Evolutionary conservation across 2,888 invertebrate genomes (phyloP), one percentile per base, ranked within the genome.

Genomic region (Perizoma affinitatum): DNA sequence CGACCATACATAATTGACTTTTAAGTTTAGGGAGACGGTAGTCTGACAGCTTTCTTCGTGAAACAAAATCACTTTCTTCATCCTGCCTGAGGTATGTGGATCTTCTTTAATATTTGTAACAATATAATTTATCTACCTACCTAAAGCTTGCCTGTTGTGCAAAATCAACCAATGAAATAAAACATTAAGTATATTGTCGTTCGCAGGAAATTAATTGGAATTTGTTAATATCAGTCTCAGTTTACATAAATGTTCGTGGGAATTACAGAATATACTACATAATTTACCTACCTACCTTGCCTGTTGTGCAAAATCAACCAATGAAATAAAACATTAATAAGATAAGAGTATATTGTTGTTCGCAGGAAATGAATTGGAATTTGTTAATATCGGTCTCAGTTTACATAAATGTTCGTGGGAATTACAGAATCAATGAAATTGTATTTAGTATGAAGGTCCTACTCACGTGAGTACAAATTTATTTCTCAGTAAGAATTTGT

Each of bases 341-440:
- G n/a, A n/a, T n/a, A n/a, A n/a, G n/a, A 22, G 22, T 46, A 53
- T 45, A 36, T 46, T 40, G 35, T n/a, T 49, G 45, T 53, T 65
- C 53, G 43, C 66, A 64, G 65, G 65, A 65, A 66, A 66, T 61
- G 46, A 11, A 60, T 63, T 63, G 54, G 58, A 11, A 60, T 63
- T 63, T 52, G 58, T 57, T 56, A 59, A 66, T 68, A 64, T 65
- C 66, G 63, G 59, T 56, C n/a, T 69, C 64, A 35, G 47, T 54
- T 70, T 67, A 66, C 65, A 63, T 54, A 57, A 62, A 68, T 64
- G 22, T 35, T 41, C 48, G 69, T 70, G 69, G 50, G 70, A 72
- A 71, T 52, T 62, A 61, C 33, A 5, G 45, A 45, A 46, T 57
- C 45, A 57, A 51, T 38, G 45, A 51, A 57, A 51, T 41, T 40